Conservation (phyloP, 2,888 invertebrate genomes). For the Thymelicus acteon region DNA sequence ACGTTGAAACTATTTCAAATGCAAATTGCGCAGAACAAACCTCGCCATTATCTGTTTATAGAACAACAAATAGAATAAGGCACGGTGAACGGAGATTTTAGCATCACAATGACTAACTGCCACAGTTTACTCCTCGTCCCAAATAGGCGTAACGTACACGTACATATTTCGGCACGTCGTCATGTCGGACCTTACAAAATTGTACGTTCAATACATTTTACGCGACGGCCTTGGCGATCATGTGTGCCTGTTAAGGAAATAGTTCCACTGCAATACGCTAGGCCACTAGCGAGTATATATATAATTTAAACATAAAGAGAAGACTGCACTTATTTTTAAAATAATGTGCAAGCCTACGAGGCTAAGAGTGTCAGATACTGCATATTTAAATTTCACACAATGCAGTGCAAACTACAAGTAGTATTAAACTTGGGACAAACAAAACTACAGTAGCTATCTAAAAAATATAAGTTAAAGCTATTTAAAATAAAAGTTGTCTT, state of each 20-base stretch:
- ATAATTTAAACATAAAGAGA: too few relatives aligned
- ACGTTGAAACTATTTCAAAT: slow-evolving; percentile 21
- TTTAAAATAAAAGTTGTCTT: too few relatives aligned
- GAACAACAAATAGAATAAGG: slow-evolving; percentile 34
- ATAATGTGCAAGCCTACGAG: too few relatives aligned
- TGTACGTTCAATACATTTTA: slow-evolving; percentile 31
- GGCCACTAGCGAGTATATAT: background rate
- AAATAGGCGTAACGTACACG: slow-evolving; percentile 31
- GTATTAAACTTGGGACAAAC: too few relatives aligned
- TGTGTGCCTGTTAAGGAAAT: slow-evolving; percentile 12
- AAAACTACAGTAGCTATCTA: too few relatives aligned
- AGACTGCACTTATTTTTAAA: too few relatives aligned
- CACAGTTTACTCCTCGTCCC: slow-evolving; percentile 15
- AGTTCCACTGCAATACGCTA: background rate
- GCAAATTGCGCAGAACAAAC: slow-evolving; percentile 28
- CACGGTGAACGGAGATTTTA: slow-evolving; percentile 32
- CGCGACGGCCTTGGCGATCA: slow-evolving; percentile 18
- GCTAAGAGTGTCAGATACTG: too few relatives aligned
- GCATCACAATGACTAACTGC: slow-evolving; percentile 33
- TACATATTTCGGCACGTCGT: slow-evolving; percentile 25
- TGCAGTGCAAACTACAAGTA: too few relatives aligned
- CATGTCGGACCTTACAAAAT: slow-evolving; percentile 33
- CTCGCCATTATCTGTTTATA: slow-evolving; percentile 26
- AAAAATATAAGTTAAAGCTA: too few relatives aligned
- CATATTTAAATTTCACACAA: too few relatives aligned